Evolutionary conservation across 2,888 invertebrate species (phyloP).

Genomic region (Eristalis arbustorum): DNA sequence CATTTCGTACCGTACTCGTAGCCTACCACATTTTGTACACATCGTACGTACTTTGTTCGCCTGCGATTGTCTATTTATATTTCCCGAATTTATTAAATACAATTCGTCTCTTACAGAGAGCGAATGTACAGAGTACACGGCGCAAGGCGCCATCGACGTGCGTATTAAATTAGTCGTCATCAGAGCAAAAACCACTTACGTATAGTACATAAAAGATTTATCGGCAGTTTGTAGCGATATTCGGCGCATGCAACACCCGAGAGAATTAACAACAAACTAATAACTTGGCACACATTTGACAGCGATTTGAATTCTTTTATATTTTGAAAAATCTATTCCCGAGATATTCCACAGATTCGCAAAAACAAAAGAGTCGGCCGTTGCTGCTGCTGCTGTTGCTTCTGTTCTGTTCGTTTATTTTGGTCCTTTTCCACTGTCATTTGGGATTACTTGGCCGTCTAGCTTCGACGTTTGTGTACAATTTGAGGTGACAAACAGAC

Average conservation of each 20-base stretch:
- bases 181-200: conserved; percentile 8
- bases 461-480: background rate
- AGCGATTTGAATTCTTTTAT: background rate
- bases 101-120: background rate
- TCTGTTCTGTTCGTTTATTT: background rate
- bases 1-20: conserved; percentile 19
- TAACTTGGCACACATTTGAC: background rate
- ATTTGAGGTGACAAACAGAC: background rate
- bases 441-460: background rate
- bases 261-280: background rate
- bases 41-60: no score
- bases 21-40: background rate
- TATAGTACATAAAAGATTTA: conserved; percentile 29
- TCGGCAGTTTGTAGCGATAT: background rate
- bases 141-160: conserved; percentile 23
- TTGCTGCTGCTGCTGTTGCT: background rate
- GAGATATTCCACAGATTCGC: background rate
- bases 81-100: background rate
- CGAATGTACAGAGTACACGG: background rate
- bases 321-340: background rate
- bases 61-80: background rate
- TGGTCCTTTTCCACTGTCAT: background rate
- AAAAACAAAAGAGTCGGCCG: background rate
- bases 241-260: background rate
- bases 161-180: conserved; percentile 36